phyloP scores from a whole-genome alignment of 2,888 invertebrate species.

The Buathra laborator region DNA sequence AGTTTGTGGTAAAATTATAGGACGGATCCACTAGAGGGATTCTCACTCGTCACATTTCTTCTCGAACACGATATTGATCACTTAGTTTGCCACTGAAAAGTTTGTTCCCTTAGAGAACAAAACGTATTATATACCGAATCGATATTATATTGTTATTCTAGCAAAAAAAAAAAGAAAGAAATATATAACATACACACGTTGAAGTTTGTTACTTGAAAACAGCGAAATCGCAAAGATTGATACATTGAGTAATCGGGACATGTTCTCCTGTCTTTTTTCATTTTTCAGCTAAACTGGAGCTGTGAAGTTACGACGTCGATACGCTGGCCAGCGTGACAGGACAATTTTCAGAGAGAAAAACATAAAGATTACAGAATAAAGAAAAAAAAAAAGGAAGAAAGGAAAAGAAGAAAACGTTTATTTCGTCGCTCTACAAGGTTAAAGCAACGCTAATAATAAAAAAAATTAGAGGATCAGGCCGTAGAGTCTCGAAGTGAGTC shows the following conservation, averaged over 20 bases:
- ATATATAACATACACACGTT: conserved; percentile 12
- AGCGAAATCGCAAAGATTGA: not conserved
- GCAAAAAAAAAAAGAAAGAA: not conserved
- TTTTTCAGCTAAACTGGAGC: conserved; percentile 83
- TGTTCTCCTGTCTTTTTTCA: conserved; percentile 54
- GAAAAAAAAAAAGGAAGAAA: conserved; percentile 54
- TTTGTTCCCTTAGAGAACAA: conserved; percentile 43
- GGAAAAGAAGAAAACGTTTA: conserved; percentile 74
- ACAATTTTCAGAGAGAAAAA: conserved; percentile 50
- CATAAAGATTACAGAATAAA: conserved; percentile 18
- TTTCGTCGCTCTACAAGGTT: conserved; percentile 84
- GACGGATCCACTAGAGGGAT: conserved; percentile 31
- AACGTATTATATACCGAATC: conserved; percentile 8
- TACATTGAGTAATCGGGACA: conserved; percentile 22
- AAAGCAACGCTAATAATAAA: conserved; percentile 82
- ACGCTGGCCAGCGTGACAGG: conserved; percentile 55
- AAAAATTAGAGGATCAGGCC: conserved; percentile 75
- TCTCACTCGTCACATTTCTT: conserved; percentile 12
- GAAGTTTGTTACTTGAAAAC: conserved; percentile 6
- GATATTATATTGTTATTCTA: conserved; percentile 27
- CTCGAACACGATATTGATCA: conserved; percentile 24
- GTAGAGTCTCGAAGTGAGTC: conserved; percentile 73
- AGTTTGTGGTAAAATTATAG: conserved; percentile 19
- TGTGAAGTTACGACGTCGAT: conserved; percentile 75
- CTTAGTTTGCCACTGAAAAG: conserved; percentile 39